A percentile compares a stretch with the other conserved stretches of the same genome.
phyloP scores from a whole-genome alignment of 1,140 invertebrate species.

The Rhopalosiphum padi region DNA sequence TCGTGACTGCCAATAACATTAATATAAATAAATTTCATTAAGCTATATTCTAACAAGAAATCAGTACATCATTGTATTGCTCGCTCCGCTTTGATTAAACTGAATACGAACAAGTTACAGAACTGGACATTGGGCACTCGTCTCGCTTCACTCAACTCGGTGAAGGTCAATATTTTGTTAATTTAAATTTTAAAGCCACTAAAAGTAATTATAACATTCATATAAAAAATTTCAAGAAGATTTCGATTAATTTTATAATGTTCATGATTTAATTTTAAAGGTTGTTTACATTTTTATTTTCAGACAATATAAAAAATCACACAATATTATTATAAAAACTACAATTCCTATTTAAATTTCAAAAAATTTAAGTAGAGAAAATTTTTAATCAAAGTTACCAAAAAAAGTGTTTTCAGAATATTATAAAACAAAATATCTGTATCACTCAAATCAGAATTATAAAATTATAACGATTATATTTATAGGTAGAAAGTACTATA shows the following conservation, averaged over 20 bases:
- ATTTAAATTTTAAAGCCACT: neutral
- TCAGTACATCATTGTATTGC: neutral
- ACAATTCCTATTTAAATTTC: neutral
- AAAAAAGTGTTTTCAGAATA: neutral
- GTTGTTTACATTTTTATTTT: neutral
- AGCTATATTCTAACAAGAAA: neutral
- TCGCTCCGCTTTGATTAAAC: neutral
- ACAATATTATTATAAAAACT: neutral
- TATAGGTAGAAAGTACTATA: neutral
- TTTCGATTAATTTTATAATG: neutral
- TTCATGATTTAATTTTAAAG: neutral
- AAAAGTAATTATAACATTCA: neutral
- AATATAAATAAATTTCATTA: constrained; percentile 12
- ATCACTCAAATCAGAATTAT: neutral
- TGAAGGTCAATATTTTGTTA: neutral
- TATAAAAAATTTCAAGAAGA: neutral
- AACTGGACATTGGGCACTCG: neutral
- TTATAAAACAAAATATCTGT: neutral
- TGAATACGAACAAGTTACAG: neutral
- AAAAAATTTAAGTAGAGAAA: neutral
- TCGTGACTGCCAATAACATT: neutral
- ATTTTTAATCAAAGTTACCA: neutral
- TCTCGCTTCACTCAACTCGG: constrained; percentile 4
- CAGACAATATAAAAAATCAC: neutral
- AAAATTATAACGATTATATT: neutral